Percentiles rank a stretch among this genome's conserved stretches.
These are phyloP conservation scores for Odontomachus brunneus DNA, from an alignment of 1,140 invertebrate species.

Conservation along the genomic window DNA sequence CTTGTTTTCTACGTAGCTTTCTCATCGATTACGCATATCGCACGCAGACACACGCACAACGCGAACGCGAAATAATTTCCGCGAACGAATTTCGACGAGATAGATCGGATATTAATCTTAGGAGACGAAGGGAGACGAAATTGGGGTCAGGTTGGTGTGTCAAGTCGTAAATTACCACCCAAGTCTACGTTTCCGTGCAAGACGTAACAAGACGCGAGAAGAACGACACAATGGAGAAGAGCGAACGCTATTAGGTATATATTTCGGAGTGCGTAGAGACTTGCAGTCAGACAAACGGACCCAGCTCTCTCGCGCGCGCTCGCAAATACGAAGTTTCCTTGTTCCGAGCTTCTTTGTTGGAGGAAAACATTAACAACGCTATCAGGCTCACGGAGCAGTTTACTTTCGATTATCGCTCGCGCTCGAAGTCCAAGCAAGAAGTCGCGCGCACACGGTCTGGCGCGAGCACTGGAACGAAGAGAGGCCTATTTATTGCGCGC, in stretches of 20 bases:
- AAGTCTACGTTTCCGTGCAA: not conserved
- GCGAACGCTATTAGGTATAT: not conserved
- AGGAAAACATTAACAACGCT: slow-evolving; percentile 22
- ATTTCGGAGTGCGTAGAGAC: too few relatives aligned
- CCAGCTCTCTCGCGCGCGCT: not conserved
- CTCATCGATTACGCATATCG: too few relatives aligned
- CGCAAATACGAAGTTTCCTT: not conserved
- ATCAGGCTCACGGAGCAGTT: not conserved
- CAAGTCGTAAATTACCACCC: not conserved
- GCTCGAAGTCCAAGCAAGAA: not conserved
- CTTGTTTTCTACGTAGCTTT: not conserved
- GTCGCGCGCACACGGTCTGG: not conserved
- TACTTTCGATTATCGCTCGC: slow-evolving; percentile 21
- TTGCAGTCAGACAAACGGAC: too few relatives aligned
- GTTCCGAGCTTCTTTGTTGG: slow-evolving; percentile 19
- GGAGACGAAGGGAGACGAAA: not conserved
- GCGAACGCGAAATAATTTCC: not conserved
- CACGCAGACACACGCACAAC: not conserved
- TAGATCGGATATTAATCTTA: not conserved
- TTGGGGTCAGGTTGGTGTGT: not conserved
- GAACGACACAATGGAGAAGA: not conserved
- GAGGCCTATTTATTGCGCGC: slow-evolving; percentile 12
- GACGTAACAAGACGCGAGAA: not conserved
- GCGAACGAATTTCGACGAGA: not conserved
- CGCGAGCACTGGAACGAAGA: not conserved